These are phyloP conservation scores for Tribolium freemani DNA, from an alignment of 2,888 invertebrate species.

Conservation along the genomic window DNA sequence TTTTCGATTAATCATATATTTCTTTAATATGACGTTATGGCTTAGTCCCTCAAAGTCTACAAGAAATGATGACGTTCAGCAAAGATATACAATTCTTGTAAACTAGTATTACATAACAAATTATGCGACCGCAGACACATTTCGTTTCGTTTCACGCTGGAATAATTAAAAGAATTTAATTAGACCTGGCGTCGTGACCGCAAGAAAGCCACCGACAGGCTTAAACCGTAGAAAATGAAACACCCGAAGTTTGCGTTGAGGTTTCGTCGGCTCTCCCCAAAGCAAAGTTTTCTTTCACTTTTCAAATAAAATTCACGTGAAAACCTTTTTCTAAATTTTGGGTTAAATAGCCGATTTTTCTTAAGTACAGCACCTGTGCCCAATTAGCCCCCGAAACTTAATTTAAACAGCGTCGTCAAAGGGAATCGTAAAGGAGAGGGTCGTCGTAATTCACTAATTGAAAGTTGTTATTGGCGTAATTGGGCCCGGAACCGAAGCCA, in stretches of 20 bases:
- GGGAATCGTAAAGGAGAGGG: slow-evolving; percentile 27
- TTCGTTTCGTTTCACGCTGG: too few species aligned
- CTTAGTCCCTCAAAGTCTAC: too few species aligned
- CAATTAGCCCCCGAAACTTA: slow-evolving; percentile 19
- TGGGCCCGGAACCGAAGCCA: slow-evolving; percentile 4
- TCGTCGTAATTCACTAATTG: slow-evolving; percentile 27
- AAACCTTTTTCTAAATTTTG: background rate
- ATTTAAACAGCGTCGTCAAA: slow-evolving; percentile 12
- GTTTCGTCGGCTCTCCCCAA: background rate
- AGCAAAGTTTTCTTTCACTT: background rate
- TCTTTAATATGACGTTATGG: too few species aligned
- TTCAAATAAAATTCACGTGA: background rate
- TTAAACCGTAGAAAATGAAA: background rate
- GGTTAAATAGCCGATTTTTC: background rate
- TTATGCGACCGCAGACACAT: too few species aligned
- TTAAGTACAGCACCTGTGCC: background rate
- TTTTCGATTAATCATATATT: too few species aligned
- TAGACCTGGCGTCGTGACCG: too few species aligned
- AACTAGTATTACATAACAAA: too few species aligned
- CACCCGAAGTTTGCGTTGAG: background rate
- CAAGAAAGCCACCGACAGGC: too few species aligned
- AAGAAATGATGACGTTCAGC: too few species aligned
- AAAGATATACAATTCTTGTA: too few species aligned
- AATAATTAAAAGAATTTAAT: too few species aligned
- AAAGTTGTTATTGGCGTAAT: slow-evolving; percentile 28